These are phyloP conservation scores for Myotis vivesi DNA, from an alignment of 2,797 vertebrate species.

Conservation along the genomic window DNA sequence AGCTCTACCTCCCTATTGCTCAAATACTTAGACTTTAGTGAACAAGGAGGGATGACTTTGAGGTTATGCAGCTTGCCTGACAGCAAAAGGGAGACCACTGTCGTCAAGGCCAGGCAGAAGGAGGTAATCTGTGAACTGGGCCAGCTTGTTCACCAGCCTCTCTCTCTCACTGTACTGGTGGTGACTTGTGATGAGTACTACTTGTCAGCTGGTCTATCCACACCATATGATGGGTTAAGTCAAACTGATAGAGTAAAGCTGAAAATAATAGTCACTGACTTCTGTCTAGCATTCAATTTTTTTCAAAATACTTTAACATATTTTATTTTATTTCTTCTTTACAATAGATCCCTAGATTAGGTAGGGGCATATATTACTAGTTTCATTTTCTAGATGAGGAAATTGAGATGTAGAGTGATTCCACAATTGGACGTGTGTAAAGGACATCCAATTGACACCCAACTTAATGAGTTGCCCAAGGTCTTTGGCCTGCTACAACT, in stretches of 20 bases:
- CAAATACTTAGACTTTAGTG: conserved; percentile 13
- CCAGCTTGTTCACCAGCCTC: not conserved
- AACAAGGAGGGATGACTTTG: conserved; percentile 4
- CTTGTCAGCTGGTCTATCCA: conserved; percentile 28
- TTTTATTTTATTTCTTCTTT: conserved; percentile 33
- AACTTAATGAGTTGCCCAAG: not conserved
- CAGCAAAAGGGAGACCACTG: conserved; percentile 3
- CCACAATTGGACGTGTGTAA: not conserved
- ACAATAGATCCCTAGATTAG: not conserved
- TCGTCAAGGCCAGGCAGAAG: not conserved
- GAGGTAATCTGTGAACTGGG: conserved; percentile 24
- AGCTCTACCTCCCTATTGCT: not conserved
- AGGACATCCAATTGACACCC: not conserved
- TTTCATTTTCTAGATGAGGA: conserved; percentile 21
- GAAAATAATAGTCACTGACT: not conserved
- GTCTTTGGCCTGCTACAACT: not conserved
- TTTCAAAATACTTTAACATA: not conserved
- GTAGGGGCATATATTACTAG: not conserved
- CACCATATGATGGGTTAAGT: not conserved
- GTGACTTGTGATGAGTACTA: not conserved
- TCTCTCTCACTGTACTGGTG: not conserved
- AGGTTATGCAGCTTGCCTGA: not conserved
- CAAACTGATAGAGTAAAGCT: conserved; percentile 22
- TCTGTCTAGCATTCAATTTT: not conserved
- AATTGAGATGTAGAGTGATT: not conserved